phyloP scores from a whole-genome alignment of 2,888 invertebrate species.

The Zeuzera pyrina region DNA sequence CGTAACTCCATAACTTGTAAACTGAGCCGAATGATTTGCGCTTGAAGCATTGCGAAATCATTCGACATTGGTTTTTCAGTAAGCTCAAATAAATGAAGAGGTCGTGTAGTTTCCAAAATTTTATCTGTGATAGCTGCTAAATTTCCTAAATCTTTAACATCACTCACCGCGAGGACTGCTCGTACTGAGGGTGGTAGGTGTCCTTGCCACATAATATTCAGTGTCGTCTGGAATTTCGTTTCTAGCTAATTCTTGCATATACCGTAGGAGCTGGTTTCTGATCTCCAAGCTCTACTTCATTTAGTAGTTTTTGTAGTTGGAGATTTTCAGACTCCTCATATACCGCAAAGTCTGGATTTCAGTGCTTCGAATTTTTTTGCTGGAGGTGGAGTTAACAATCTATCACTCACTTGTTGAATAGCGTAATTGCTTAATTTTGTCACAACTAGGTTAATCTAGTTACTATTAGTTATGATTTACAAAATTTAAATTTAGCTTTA shows the following conservation, averaged over 20 bases:
- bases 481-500: too few species aligned
- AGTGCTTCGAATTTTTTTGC: slow-evolving; percentile 11
- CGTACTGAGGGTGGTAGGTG: slow-evolving; percentile 11
- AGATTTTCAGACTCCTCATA: slow-evolving; percentile 12
- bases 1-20: neutral
- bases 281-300: slow-evolving; percentile 13
- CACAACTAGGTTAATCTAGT: slow-evolving; percentile 12
- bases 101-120: slow-evolving; percentile 6
- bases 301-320: slow-evolving; percentile 10
- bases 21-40: neutral
- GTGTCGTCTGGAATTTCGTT: slow-evolving; percentile 9
- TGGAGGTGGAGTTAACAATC: slow-evolving; percentile 13
- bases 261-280: slow-evolving; percentile 13
- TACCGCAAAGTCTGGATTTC: slow-evolving; percentile 7
- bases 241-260: slow-evolving; percentile 11
- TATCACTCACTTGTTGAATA: slow-evolving; percentile 16
- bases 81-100: neutral
- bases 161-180: slow-evolving; percentile 8
- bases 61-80: neutral
- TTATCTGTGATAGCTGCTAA: slow-evolving; percentile 13
- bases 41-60: neutral
- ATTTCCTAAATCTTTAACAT: slow-evolving; percentile 6
- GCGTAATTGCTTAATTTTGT: slow-evolving; percentile 16
- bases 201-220: slow-evolving; percentile 11
- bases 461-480: too few species aligned